A percentile compares a stretch with the other conserved stretches of the same genome.
Evolutionary conservation across 2,888 invertebrate species (phyloP).

Genomic region (Hydroisotoma schaefferi): DNA sequence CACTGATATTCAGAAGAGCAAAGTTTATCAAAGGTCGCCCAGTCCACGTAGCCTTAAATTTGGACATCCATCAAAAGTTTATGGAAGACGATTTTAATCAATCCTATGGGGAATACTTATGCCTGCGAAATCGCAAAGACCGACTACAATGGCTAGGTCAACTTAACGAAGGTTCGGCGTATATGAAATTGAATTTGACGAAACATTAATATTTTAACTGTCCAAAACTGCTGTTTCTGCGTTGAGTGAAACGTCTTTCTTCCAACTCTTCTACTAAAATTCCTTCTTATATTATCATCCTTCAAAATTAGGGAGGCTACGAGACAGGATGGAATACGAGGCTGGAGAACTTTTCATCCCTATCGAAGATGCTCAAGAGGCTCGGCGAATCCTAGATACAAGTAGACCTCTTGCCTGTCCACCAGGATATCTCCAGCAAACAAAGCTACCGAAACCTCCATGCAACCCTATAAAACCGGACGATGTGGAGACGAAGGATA

Average conservation of each 20-base stretch:
- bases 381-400: slow-evolving; percentile 10
- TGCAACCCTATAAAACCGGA: slow-evolving; percentile 11
- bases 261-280: no score
- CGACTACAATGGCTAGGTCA: slow-evolving; percentile 26
- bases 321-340: slow-evolving; percentile 32
- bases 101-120: slow-evolving; percentile 40
- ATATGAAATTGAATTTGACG: no score
- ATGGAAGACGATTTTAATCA: slow-evolving; percentile 43
- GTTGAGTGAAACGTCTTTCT: no score
- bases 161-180: slow-evolving; percentile 27
- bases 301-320: slow-evolving; percentile 34
- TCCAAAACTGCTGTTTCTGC: no score
- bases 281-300: no score
- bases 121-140: slow-evolving; percentile 29
- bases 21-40: slow-evolving; percentile 34
- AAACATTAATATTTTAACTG: no score
- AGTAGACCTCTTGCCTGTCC: slow-evolving; percentile 28
- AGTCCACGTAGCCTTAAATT: slow-evolving; percentile 33
- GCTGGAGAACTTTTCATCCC: slow-evolving; percentile 27
- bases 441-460: neutral
- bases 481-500: neutral
- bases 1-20: slow-evolving; percentile 27
- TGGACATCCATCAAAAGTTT: slow-evolving; percentile 41
- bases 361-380: slow-evolving; percentile 14
- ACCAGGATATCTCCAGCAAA: slow-evolving; percentile 20